A percentile compares a stretch with the other conserved stretches of the same genome.
phyloP scores from a whole-genome alignment of 2,888 invertebrate genomes.

The Chaetogeoica ovagalla region DNA sequence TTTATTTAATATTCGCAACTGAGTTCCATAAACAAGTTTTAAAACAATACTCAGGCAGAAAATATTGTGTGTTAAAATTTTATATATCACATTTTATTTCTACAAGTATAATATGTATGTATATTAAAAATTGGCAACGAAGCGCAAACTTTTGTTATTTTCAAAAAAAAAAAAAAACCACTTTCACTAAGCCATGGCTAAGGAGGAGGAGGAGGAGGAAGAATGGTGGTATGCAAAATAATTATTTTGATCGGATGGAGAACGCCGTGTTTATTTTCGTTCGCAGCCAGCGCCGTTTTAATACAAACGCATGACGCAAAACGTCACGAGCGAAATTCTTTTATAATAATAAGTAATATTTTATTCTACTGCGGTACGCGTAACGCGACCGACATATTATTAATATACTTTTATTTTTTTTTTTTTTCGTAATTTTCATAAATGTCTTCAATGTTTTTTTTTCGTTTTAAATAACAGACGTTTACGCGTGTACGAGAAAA shows the following conservation, averaged over 20 bases:
- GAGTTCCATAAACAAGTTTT: conserved; percentile 26
- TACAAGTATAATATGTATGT: too few species aligned
- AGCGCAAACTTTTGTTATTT: background rate
- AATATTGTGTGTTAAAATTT: conserved; percentile 7
- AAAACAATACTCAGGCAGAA: conserved; percentile 39
- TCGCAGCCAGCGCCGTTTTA: background rate
- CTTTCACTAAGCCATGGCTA: background rate
- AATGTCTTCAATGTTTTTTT: too few species aligned
- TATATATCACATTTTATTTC: background rate
- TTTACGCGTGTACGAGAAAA: too few species aligned
- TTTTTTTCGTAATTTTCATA: too few species aligned
- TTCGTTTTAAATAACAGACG: too few species aligned
- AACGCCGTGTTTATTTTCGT: conserved; percentile 37
- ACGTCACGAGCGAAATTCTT: too few species aligned
- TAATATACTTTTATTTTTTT: too few species aligned
- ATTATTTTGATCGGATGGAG: conserved; percentile 26
- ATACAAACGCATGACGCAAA: background rate
- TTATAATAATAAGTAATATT: too few species aligned
- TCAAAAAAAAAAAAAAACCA: background rate
- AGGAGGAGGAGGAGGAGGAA: too few species aligned
- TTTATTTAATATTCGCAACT: background rate
- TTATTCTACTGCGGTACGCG: too few species aligned
- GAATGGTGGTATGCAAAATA: background rate
- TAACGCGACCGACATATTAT: too few species aligned
- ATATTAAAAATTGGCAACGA: conserved; percentile 28